Base-by-base conservation (phyloP, 35 echinoderm and acorn worm genomes). In the Strongylocentrotus purpuratus region DNA sequence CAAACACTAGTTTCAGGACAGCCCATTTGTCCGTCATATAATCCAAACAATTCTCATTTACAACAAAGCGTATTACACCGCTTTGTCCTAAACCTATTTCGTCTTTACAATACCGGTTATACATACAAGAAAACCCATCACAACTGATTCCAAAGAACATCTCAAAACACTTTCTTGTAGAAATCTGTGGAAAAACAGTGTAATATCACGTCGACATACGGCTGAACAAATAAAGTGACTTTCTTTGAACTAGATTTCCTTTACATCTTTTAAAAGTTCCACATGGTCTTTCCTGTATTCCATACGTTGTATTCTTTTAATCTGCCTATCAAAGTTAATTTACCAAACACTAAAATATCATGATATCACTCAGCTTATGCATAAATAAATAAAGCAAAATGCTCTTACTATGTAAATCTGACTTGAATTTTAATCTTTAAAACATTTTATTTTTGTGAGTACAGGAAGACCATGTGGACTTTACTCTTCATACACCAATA, bases 321-420 rank as follows among this genome's bases (percentile, higher is more conserved):
- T 15, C 20, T 78, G 65, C 20, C 65, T 78, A 5, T 7, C 65
- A n/a, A 28, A 70, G 28, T 78, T 4, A 22, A 28, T 9, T 28
- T 78, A 78, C 20, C 28, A 7, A n/a, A 78, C 50, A 55, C 10
- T n/a, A 71, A 71, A n/a, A 78, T 28, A 7, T 78, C 65, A 28
- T 7, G 20, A 78, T 55, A 55, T 78, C 65, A 78, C 20, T 78
- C 65, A 78, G 22, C 65, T 78, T 78, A 78, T n/a, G 65, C 65
- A 78, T 78, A 78, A 78, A 78, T 78, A 78, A 78, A 78, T 78
- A 78, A 78, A 78, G 65, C 65, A 78, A 78, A 78, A n/a, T 22
- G 65, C 65, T 78, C 65, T 28, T n/a, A 78, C 20, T 78, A 9
- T 78, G 28, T 22, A n/a, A 78, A 78, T 78, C 20, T 41, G 35